Evolutionary conservation across 2,888 invertebrate species (phyloP).

Genomic region (Nemotelus nigrinus): DNA sequence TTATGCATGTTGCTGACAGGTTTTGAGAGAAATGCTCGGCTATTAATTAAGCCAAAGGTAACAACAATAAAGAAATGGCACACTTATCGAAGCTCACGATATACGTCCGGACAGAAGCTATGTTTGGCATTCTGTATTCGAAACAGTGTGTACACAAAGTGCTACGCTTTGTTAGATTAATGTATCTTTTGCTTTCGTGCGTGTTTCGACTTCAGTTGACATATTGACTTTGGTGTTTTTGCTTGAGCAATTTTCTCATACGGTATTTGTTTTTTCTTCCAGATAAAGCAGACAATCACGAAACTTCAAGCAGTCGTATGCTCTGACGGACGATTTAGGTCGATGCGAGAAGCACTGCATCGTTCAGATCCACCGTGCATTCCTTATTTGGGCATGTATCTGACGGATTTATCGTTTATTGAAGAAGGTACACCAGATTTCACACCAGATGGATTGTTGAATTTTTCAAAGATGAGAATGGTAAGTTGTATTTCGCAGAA

Average conservation of each 20-base stretch:
- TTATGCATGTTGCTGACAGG: slow-evolving; percentile 44
- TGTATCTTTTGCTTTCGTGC: too few relatives aligned
- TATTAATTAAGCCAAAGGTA: slow-evolving; percentile 38
- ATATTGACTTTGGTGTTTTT: too few relatives aligned
- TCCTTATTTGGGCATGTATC: slow-evolving; percentile 87
- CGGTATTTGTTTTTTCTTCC: slow-evolving; percentile 47
- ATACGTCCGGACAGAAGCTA: too few relatives aligned
- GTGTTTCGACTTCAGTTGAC: too few relatives aligned
- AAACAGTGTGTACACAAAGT: too few relatives aligned
- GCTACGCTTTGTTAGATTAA: too few relatives aligned
- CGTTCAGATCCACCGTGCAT: slow-evolving; percentile 90
- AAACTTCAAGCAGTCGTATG: slow-evolving; percentile 87
- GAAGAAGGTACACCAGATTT: slow-evolving; percentile 93
- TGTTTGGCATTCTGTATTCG: too few relatives aligned
- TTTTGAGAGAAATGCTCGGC: slow-evolving; percentile 21
- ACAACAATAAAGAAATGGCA: not conserved
- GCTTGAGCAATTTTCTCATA: too few relatives aligned
- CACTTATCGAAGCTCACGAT: too few relatives aligned
- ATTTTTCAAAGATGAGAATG: slow-evolving; percentile 96
- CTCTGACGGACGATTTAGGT: slow-evolving; percentile 88
- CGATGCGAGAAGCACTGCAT: slow-evolving; percentile 86
- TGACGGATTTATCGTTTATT: slow-evolving; percentile 90
- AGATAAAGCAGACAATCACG: slow-evolving; percentile 89
- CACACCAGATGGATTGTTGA: slow-evolving; percentile 86
- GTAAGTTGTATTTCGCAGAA: slow-evolving; percentile 64